phyloP scores from a whole-genome alignment of 2,113 vertebrate genomes.

The Pygoscelis antarcticus region DNA sequence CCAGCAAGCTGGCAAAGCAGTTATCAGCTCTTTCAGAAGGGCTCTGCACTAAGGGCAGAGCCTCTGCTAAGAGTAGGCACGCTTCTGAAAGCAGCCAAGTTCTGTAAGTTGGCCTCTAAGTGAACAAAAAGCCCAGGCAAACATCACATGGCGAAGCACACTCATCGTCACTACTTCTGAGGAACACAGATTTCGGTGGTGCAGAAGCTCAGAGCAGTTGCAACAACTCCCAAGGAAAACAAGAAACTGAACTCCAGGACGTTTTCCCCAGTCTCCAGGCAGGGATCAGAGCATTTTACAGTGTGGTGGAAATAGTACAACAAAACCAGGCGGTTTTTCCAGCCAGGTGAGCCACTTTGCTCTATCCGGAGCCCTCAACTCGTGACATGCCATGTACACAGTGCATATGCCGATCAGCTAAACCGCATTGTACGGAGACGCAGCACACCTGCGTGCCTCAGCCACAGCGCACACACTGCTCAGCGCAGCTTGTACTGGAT shows the following conservation, averaged over 20 bases:
- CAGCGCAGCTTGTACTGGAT: accelerated
- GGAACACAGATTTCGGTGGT: accelerated
- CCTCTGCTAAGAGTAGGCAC: accelerated
- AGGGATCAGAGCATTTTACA: not conserved
- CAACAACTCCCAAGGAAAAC: not conserved
- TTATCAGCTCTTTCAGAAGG: not conserved
- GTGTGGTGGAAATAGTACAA: accelerated
- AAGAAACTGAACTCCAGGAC: not conserved
- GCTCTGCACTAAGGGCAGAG: not conserved
- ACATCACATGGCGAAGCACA: accelerated
- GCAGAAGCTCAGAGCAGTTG: not conserved
- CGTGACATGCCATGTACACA: accelerated
- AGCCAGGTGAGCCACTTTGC: not conserved
- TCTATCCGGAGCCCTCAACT: not conserved
- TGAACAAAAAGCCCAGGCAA: not conserved
- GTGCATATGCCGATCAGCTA: accelerated
- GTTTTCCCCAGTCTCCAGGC: not conserved
- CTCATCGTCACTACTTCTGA: not conserved
- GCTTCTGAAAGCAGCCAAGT: accelerated
- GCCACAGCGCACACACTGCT: not conserved
- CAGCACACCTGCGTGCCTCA: accelerated
- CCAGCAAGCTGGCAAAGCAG: not conserved
- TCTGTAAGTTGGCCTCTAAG: not conserved
- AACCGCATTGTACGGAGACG: accelerated
- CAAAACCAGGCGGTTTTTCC: not conserved